Conservation (phyloP, 2,888 invertebrate genomes). For the Ecliptopera silaceata region DNA sequence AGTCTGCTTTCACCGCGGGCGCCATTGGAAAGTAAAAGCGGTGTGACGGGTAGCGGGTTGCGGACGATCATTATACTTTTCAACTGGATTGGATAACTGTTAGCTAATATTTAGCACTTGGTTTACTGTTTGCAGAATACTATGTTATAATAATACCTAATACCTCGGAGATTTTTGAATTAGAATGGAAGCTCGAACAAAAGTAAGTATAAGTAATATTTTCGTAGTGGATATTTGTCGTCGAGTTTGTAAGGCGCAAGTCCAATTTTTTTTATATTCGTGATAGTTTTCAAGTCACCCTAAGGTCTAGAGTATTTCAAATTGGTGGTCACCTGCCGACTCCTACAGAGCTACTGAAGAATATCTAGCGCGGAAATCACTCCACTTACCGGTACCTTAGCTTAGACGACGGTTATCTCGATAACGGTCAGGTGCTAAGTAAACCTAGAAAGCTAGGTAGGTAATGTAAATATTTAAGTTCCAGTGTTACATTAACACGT, state of each 20-base stretch:
- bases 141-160: neutral
- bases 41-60: slow-evolving; percentile 24
- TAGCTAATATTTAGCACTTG: slow-evolving; percentile 31
- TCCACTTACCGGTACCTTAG: too few species aligned
- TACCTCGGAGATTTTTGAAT: too few species aligned
- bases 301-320: too few species aligned
- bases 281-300: too few species aligned
- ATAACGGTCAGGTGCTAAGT: neutral
- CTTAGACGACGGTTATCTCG: neutral
- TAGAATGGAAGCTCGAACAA: neutral
- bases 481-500: neutral
- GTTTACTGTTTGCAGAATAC: slow-evolving; percentile 9
- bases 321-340: too few species aligned
- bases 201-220: neutral
- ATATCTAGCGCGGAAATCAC: too few species aligned
- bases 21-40: slow-evolving; percentile 42
- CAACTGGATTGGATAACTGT: slow-evolving; percentile 33
- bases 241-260: too few species aligned
- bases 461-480: neutral
- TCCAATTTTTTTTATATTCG: too few species aligned
- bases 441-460: neutral
- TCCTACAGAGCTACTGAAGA: too few species aligned
- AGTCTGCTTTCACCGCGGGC: slow-evolving; percentile 24
- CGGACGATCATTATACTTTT: slow-evolving; percentile 28
- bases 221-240: neutral